These are phyloP conservation scores for Phenganax marumi DNA, from an alignment of 92 coral and sea anemone genomes.

Conservation along the genomic window DNA sequence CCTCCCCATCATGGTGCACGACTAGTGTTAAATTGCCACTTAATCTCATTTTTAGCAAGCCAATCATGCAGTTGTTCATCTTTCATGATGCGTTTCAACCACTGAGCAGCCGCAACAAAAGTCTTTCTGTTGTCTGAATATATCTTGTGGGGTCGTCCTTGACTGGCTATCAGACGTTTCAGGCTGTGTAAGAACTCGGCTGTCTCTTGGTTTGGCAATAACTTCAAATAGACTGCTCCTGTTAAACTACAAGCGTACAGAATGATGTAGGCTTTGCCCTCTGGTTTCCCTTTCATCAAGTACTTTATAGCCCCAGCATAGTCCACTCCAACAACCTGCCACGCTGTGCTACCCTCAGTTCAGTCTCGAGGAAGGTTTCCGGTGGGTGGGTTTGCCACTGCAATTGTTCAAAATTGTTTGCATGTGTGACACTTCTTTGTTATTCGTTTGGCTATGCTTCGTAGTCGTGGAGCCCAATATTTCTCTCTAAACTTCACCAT, in stretches of 20 bases:
- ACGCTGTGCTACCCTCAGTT: neutral
- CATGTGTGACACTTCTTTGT: neutral
- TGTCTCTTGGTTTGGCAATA: neutral
- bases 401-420: neutral
- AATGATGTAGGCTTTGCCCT: neutral
- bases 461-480: conserved; percentile 27
- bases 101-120: neutral
- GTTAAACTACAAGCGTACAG: conserved; percentile 1
- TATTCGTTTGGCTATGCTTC: conserved; percentile 4
- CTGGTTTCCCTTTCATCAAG: conserved; percentile 11
- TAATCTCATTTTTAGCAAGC: neutral
- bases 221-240: neutral
- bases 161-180: neutral
- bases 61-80: neutral
- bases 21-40: conserved; percentile 8
- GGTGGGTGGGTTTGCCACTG: neutral
- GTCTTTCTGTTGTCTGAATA: neutral
- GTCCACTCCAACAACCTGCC: neutral
- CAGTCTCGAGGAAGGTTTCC: neutral
- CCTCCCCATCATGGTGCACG: neutral
- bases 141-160: neutral
- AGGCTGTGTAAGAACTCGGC: neutral
- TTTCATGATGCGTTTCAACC: neutral
- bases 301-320: neutral
- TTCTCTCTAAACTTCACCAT: neutral